phyloP scores from a whole-genome alignment of 2,113 vertebrate genomes.

The Picathartes gymnocephalus region DNA sequence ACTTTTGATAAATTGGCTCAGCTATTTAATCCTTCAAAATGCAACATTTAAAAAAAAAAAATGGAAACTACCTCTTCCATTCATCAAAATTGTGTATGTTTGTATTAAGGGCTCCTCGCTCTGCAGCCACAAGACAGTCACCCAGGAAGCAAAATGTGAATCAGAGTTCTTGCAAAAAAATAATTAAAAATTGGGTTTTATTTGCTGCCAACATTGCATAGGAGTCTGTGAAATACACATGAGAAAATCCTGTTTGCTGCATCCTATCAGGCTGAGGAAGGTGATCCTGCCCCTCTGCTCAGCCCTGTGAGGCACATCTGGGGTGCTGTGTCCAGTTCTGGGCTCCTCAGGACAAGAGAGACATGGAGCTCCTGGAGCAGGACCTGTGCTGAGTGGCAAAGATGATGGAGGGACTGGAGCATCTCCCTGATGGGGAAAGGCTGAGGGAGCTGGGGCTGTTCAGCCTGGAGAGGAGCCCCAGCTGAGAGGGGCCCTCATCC shows the following conservation, averaged over 20 bases:
- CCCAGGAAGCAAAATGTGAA: neutral
- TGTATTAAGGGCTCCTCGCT: neutral
- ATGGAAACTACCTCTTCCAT: rapidly evolving
- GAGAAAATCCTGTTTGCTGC: neutral
- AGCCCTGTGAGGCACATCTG: neutral
- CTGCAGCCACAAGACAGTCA: neutral
- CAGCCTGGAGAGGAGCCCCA: neutral
- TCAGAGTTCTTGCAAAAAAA: neutral
- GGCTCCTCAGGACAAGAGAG: neutral
- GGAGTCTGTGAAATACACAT: neutral
- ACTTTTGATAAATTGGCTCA: neutral
- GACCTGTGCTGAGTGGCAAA: rapidly evolving
- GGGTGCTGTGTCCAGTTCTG: neutral
- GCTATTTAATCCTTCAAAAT: neutral
- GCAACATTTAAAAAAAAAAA: neutral
- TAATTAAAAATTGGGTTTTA: rapidly evolving
- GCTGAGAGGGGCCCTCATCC: too few relatives aligned
- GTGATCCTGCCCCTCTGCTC: neutral
- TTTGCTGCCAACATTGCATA: neutral
- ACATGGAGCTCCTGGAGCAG: neutral
- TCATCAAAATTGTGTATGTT: neutral
- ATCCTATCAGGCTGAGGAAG: neutral
- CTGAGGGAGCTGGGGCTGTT: neutral
- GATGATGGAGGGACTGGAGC: neutral
- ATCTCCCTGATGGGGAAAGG: neutral